Evolutionary conservation across 2,888 invertebrate species (phyloP).

Genomic region (Schizotus pectinicornis): DNA sequence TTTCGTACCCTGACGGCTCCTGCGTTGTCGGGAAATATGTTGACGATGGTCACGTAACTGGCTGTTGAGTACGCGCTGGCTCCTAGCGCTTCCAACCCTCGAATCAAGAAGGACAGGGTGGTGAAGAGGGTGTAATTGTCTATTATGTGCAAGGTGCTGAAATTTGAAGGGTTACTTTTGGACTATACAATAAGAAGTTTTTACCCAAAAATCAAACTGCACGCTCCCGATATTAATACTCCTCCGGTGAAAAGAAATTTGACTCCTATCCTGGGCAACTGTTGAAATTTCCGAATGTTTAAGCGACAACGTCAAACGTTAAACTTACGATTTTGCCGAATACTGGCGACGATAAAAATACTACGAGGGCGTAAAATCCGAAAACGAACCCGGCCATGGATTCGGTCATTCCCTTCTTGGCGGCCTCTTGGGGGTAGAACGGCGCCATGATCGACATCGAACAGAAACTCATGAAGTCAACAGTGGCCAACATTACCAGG

Average conservation of each 20-base stretch:
- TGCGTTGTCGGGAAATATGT: conserved; percentile 76
- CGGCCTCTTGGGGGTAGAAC: conserved; percentile 78
- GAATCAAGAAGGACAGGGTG: conserved; percentile 71
- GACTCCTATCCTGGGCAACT: conserved; percentile 73
- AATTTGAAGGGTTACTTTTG: conserved; percentile 37
- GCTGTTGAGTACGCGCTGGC: conserved; percentile 79
- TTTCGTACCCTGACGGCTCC: conserved; percentile 74
- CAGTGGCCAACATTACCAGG: conserved; percentile 67
- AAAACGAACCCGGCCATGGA: conserved; percentile 76
- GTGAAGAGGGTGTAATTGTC: conserved; percentile 68
- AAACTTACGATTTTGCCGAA: conserved; percentile 76
- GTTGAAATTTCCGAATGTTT: conserved; percentile 46
- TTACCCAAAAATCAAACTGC: conserved; percentile 78
- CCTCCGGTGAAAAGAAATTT: conserved; percentile 74
- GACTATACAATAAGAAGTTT: too few relatives aligned
- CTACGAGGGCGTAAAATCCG: conserved; percentile 76
- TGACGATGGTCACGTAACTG: conserved; percentile 77
- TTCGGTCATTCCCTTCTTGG: conserved; percentile 71
- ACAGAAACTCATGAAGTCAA: conserved; percentile 77
- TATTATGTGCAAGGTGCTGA: conserved; percentile 68
- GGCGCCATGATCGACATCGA: conserved; percentile 82
- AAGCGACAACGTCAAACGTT: conserved; percentile 20
- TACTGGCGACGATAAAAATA: conserved; percentile 74
- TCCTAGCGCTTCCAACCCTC: conserved; percentile 76
- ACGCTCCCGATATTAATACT: conserved; percentile 71